Percentiles rank a stretch among this genome's conserved stretches.
These are phyloP conservation scores for Pectinophora gossypiella DNA, from an alignment of 1,140 invertebrate species.

Conservation along the genomic window DNA sequence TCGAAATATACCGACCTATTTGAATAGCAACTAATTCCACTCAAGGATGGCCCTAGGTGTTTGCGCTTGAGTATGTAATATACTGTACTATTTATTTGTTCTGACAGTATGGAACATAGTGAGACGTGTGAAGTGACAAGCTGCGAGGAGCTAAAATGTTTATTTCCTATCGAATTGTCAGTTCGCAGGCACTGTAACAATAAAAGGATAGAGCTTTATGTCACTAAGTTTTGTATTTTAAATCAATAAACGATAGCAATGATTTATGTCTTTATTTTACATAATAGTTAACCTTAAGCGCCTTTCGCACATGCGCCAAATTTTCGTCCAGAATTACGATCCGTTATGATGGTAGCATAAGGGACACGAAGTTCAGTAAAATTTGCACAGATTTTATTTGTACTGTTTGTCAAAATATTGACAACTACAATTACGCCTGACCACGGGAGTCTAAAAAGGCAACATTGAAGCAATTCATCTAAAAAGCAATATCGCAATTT, in stretches of 20 bases:
- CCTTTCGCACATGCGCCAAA: no score
- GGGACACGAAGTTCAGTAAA: no score
- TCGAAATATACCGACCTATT: constrained; percentile 49
- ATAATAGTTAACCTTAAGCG: no score
- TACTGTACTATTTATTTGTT: constrained; percentile 70
- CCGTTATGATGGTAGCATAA: no score
- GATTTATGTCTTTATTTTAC: constrained; percentile 39
- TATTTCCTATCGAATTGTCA: constrained; percentile 75
- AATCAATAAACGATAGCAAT: constrained; percentile 75
- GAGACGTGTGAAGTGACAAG: constrained; percentile 37
- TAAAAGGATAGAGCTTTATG: constrained; percentile 75
- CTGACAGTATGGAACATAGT: constrained; percentile 46
- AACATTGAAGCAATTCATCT: no score
- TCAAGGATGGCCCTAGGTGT: constrained; percentile 58
- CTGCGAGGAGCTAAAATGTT: constrained; percentile 60
- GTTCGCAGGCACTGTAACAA: constrained; percentile 74
- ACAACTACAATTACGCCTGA: no score
- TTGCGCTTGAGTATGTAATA: constrained; percentile 66
- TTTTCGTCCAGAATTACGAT: no score
- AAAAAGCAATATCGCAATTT: no score
- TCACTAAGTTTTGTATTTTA: constrained; percentile 76
- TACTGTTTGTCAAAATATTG: no score
- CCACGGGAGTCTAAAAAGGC: no score
- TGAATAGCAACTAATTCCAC: constrained; percentile 46
- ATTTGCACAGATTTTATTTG: no score